Evolutionary conservation across 2,888 invertebrate genomes (phyloP).

Genomic region (Ochropleura leucogaster): DNA sequence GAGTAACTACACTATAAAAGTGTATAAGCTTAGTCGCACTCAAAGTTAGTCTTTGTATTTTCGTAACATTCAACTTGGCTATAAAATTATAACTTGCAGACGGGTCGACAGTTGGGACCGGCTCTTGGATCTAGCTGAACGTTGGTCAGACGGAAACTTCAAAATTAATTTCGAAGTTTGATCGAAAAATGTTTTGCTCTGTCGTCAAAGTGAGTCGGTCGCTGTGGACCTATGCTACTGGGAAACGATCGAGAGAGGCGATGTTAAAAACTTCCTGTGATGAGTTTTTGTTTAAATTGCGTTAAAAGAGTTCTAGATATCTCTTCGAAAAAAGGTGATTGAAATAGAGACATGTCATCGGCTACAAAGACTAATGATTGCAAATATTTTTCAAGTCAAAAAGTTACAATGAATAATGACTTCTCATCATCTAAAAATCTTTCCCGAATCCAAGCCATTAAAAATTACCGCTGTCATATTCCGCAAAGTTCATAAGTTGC

Average conservation of each 20-base stretch:
- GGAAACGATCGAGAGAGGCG: conserved; percentile 32
- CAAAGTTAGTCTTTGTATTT: conserved; percentile 62
- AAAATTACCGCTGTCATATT: conserved; percentile 51
- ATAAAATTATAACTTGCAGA: conserved; percentile 79
- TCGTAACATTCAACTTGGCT: conserved; percentile 70
- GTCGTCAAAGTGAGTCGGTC: conserved; percentile 71
- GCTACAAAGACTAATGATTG: conserved; percentile 5
- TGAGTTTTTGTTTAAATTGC: conserved; percentile 48
- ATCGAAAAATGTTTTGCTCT: conserved; percentile 85
- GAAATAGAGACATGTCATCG: neutral
- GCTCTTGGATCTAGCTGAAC: conserved; percentile 71
- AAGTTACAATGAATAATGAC: conserved; percentile 38
- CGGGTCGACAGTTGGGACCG: conserved; percentile 73
- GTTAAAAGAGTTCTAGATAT: conserved; percentile 27
- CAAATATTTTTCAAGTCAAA: conserved; percentile 7
- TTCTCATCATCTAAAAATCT: conserved; percentile 28
- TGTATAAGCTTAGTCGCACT: conserved; percentile 49
- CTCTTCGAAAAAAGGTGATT: neutral
- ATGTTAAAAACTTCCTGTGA: conserved; percentile 57
- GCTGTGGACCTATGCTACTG: conserved; percentile 59
- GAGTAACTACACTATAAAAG: conserved; percentile 35
- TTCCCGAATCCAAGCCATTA: conserved; percentile 26
- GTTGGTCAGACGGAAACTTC: conserved; percentile 82
- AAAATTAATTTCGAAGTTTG: conserved; percentile 87
- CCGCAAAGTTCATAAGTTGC: conserved; percentile 56